Percentiles rank a stretch among this genome's conserved stretches.
These are phyloP conservation scores for Podocnemis expansa DNA, from an alignment of 2,113 vertebrate genomes.

Conservation along the genomic window DNA sequence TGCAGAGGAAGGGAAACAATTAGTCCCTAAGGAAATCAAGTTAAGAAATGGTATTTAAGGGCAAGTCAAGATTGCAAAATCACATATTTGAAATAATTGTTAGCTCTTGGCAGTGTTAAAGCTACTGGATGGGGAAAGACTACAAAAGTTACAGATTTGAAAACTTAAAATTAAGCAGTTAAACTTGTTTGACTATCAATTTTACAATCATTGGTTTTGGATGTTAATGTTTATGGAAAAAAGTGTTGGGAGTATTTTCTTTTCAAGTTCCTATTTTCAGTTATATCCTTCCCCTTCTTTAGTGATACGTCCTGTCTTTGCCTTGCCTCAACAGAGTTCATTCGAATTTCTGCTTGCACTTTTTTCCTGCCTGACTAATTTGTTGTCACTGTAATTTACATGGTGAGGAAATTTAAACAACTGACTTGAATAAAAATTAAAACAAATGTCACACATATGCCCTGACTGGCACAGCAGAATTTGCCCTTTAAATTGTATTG, in stretches of 20 bases:
- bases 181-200: background rate
- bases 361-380: conserved; percentile 33
- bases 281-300: background rate
- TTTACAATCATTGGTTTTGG: background rate
- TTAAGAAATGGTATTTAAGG: background rate
- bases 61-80: background rate
- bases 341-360: background rate
- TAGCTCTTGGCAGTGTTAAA: background rate
- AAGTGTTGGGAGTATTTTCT: background rate
- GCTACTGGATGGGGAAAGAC: background rate
- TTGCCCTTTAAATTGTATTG: background rate
- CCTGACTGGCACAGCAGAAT: conserved; percentile 8
- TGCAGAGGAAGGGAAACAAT: background rate
- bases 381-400: conserved; percentile 33
- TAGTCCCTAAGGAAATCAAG: background rate
- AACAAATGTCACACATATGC: background rate
- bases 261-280: background rate
- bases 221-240: background rate
- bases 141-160: background rate
- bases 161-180: background rate
- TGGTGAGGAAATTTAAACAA: conserved; percentile 23
- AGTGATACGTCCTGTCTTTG: background rate
- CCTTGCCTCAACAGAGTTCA: background rate
- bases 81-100: background rate
- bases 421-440: conserved; percentile 45